phyloP scores from a whole-genome alignment of 2,113 vertebrate species.

The Rhineura floridana region DNA sequence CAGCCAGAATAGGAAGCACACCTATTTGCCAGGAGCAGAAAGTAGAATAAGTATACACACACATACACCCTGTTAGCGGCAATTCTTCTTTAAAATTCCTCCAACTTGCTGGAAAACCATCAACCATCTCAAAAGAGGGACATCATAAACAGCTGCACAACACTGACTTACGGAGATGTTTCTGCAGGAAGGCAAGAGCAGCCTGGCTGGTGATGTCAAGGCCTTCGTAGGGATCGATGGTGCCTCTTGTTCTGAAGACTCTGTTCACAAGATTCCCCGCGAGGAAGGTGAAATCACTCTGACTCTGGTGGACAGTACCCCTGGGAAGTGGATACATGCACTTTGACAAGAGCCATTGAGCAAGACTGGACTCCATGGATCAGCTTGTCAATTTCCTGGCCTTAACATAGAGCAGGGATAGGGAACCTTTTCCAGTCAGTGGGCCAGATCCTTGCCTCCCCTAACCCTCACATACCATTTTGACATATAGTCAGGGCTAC shows the following conservation, averaged over 20 bases:
- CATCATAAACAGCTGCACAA: too few species aligned
- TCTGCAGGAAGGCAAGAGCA: slow-evolving; percentile 78
- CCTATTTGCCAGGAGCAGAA: too few species aligned
- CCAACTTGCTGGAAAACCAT: neutral
- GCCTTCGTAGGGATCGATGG: slow-evolving; percentile 68
- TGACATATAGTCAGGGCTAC: too few species aligned
- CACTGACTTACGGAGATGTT: slow-evolving; percentile 73
- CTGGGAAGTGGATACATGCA: slow-evolving; percentile 44
- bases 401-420: too few species aligned
- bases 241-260: slow-evolving; percentile 61
- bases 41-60: too few species aligned
- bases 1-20: too few species aligned
- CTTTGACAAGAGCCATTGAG: neutral
- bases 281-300: slow-evolving; percentile 76
- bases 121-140: neutral
- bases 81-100: neutral
- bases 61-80: too few species aligned
- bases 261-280: slow-evolving; percentile 46
- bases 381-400: neutral
- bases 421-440: too few species aligned
- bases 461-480: too few species aligned
- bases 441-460: too few species aligned
- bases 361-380: neutral
- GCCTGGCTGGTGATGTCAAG: slow-evolving; percentile 68
- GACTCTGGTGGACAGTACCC: slow-evolving; percentile 76